Evolutionary conservation across 64 coral and sea anemone genomes (phyloP), one percentile per base, ranked within the genome.

Genomic region (Montipora sp.): DNA sequence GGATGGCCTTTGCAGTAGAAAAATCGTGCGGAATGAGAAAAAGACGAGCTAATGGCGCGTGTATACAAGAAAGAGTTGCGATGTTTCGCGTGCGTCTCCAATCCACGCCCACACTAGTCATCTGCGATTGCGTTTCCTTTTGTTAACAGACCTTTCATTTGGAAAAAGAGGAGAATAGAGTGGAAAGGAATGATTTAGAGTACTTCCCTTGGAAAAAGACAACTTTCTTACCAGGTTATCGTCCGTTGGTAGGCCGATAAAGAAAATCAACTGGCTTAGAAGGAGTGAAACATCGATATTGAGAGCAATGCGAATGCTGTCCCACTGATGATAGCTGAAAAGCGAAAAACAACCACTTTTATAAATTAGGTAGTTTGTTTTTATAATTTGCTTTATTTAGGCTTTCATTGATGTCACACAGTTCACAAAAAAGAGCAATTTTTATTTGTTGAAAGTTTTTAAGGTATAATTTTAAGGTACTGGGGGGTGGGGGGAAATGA

Each of bases 251-350:
- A 93, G 71, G 57, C 91, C 91, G 43, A 93, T 57, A 46, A 87
- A 88, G 77, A 93, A 93, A 58, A 93, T 63, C 13, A 93, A 21
- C 76, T 93, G 84, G 27, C 91, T 67, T 6, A 93, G 83, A 46
- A 88, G 9, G 20, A 93, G 46, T 5, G 91, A 57, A 3, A 93
- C 49, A 47, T 93, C 91, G 24, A 93, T 79, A 75, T 88, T 87
- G 13, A 93, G 83, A 67, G 91, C 91, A 78, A 93, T 93, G 19
- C 83, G 82, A 75, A 93, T 93, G 66, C 80, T 79, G 75, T 93
- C 91, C 18, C 58, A 63, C 20, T 78, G 85, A 80, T 93, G 75
- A 78, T 93, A 93, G 43, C 91, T 93, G 49, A 83, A 60, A 12
- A 75, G 59, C 3, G 49, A 11, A 22, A 14, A 57, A 10, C 47